phyloP scores from a whole-genome alignment of 1,140 invertebrate species.

The Protaetia brevitarsis region DNA sequence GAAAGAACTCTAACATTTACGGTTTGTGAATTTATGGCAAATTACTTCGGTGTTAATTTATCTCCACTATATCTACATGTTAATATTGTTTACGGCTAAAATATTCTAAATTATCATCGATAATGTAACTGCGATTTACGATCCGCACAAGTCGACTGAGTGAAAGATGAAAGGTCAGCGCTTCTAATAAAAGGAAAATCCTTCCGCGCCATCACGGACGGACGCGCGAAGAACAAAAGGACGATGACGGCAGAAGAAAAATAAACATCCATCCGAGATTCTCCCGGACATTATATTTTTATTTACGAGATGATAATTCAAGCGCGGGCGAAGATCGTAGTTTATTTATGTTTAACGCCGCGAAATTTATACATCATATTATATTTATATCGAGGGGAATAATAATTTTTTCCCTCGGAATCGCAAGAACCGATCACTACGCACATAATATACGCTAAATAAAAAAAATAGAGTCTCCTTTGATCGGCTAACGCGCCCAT shows the following conservation, averaged over 20 bases:
- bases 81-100: neutral
- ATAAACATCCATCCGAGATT: constrained; percentile 3
- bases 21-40: constrained; percentile 3
- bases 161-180: constrained; percentile 9
- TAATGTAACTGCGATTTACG: neutral
- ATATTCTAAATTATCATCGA: too few relatives aligned
- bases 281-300: constrained; percentile 9
- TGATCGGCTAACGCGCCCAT: constrained; percentile 1
- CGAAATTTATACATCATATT: constrained; percentile 15
- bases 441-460: constrained; percentile 10
- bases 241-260: constrained; percentile 1
- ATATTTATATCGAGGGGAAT: constrained; percentile 1
- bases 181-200: constrained; percentile 10
- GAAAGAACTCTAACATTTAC: neutral
- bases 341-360: constrained; percentile 5
- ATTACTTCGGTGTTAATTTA: neutral
- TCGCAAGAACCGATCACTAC: constrained; percentile 8
- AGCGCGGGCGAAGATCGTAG: neutral
- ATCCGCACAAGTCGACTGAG: too few relatives aligned
- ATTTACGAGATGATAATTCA: constrained; percentile 7
- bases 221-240: neutral
- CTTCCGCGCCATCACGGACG: constrained; percentile 1
- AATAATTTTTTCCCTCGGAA: neutral
- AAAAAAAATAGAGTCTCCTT: constrained; percentile 3
- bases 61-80: neutral